Base-by-base conservation (phyloP, 2,797 vertebrate genomes). In the Cuculus canorus region DNA sequence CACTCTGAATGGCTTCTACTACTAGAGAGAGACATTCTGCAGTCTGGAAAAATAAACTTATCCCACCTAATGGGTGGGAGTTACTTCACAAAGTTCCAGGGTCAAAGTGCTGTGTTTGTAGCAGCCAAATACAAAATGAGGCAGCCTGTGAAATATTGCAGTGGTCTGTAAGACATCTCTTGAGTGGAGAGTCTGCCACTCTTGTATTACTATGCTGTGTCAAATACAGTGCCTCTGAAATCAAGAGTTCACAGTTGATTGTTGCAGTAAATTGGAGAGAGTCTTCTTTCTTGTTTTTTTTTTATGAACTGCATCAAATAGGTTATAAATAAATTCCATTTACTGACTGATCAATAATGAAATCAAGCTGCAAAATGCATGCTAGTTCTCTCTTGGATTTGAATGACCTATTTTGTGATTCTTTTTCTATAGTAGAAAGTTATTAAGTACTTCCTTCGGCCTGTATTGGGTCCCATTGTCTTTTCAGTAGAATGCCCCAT, bases 301-400 rank as follows among this genome's bases (percentile, higher is more conserved):
- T 92, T 92, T 77, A 65, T 59, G 63, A 80, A 75, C 37, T 82
- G 47, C 57, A 78, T 95, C 68, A 87, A 87, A 57, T 50, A 66
- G 56, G 28, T 7, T 77, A 78, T 68, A 90, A 94, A 95, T 89
- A 87, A 90, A 86, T 90, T 90, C 75, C 0, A 5, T 86, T 94
- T 95, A 78, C 88, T 5, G 16, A 68, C 23, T 17, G 21, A 93
- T 96, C 83, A 94, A 76, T 95, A 93, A 83, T 81, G 92, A 95
- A 96, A 96, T 94, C 81, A 91, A 86, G 83, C 90, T 94, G 88
- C 47, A 90, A 92, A 92, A 83, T 63, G 63, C 64, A 66, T 70
- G 52, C 39, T 79, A 61, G 79, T 92, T 83, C 57, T 92, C 59
- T 86, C 77, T 75, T 78, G n/a, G 71, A 82, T 90, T 95, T 93